phyloP scores from a whole-genome alignment of 37 sponge, comb jelly and placozoan species.

The Lycopodina hypogea region DNA sequence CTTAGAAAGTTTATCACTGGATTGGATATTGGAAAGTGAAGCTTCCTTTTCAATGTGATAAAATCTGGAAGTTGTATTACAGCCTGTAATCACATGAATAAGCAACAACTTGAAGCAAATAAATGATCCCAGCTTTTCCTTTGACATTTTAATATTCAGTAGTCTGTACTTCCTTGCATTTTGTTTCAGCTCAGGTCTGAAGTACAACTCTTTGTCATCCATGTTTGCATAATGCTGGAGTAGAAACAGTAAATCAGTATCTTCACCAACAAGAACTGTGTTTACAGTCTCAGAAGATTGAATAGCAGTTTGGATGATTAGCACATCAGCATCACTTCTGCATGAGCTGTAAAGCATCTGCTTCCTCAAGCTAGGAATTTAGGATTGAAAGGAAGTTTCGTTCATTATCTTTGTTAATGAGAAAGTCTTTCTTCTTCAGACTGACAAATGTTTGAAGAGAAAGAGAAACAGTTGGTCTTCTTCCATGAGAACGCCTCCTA shows the following conservation, averaged over 20 bases:
- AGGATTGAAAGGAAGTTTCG: too few species aligned
- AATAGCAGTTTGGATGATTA: not conserved
- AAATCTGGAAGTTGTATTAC: not conserved
- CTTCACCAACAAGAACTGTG: not conserved
- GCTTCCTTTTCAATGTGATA: not conserved
- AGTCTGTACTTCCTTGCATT: not conserved
- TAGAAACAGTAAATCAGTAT: not conserved
- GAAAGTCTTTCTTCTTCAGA: too few species aligned
- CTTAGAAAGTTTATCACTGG: too few species aligned
- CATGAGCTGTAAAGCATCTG: too few species aligned
- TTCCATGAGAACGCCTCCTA: too few species aligned
- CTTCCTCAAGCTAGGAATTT: too few species aligned
- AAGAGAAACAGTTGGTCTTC: too few species aligned
- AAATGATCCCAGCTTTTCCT: too few species aligned
- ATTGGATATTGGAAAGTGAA: too few species aligned
- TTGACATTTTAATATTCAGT: not conserved
- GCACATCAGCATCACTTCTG: too few species aligned
- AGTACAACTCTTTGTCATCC: not conserved
- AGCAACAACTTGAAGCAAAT: not conserved
- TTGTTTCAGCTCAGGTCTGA: conserved; percentile 5
- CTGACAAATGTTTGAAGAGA: not conserved
- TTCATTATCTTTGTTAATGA: too few species aligned
- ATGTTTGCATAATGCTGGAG: not conserved
- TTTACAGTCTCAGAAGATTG: not conserved
- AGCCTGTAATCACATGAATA: too few species aligned